A percentile compares a stretch with the other conserved stretches of the same genome.
Evolutionary conservation across 2,113 vertebrate genomes (phyloP).

Genomic region (Gymnocephalus cernua): DNA sequence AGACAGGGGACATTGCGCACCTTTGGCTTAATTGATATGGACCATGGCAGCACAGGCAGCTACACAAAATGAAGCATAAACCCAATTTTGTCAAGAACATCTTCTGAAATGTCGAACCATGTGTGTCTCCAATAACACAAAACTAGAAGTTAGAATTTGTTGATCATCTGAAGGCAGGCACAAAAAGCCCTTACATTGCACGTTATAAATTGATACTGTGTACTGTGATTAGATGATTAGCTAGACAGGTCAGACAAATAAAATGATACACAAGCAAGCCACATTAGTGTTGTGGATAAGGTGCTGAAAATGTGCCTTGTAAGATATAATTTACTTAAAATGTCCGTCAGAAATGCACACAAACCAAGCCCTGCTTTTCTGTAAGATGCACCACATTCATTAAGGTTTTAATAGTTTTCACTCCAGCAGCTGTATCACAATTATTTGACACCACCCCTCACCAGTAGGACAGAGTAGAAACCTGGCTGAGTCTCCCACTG

Average conservation of each 20-base stretch:
- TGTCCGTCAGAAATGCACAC: not conserved
- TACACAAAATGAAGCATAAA: constrained; percentile 15
- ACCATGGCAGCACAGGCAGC: not conserved
- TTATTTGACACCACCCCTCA: constrained; percentile 77
- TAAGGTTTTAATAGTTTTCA: not conserved
- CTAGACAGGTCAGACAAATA: not conserved
- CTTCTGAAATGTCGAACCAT: not conserved
- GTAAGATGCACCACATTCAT: constrained; percentile 4
- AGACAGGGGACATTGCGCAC: not conserved
- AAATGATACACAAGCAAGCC: not conserved
- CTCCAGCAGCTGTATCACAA: constrained; percentile 7
- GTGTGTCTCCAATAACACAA: constrained; percentile 1
- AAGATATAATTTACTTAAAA: not conserved
- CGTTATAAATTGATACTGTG: not conserved
- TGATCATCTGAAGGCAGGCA: not conserved
- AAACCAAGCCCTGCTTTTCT: not conserved
- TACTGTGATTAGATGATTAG: not conserved
- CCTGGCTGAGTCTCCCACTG: constrained; percentile 99
- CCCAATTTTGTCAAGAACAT: not conserved
- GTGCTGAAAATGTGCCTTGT: not conserved
- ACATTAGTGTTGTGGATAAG: not conserved
- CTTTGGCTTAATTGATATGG: constrained; percentile 9
- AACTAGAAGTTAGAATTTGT: not conserved
- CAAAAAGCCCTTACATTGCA: not conserved
- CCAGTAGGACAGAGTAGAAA: constrained; percentile 97